Evolutionary conservation across 2,113 vertebrate species (phyloP).

Genomic region (Larimichthys polyactis): DNA sequence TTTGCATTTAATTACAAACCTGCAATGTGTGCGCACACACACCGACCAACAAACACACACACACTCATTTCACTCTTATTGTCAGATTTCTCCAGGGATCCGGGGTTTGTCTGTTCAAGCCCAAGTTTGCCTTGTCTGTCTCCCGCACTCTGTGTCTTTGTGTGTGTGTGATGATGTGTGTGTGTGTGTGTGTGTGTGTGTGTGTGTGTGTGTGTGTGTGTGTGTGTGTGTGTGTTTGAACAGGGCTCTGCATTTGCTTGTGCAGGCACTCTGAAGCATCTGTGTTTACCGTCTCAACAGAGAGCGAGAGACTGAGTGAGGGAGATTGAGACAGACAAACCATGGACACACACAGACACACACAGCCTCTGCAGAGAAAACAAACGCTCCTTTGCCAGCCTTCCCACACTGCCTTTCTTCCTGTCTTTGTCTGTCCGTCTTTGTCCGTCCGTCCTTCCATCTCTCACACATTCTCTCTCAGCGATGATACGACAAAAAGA

Average conservation of each 20-base stretch:
- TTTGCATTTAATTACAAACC: conserved; percentile 66
- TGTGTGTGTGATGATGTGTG: not conserved
- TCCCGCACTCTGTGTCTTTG: conserved; percentile 33
- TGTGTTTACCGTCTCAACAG: conserved; percentile 76
- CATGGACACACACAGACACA: too few species aligned
- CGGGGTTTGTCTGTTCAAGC: conserved; percentile 21
- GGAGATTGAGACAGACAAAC: conserved; percentile 62
- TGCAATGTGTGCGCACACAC: conserved; percentile 1
- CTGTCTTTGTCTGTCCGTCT: conserved; percentile 18
- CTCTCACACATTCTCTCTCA: conserved; percentile 1
- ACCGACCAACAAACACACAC: not conserved
- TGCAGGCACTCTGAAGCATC: conserved; percentile 68
- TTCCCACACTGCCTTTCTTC: conserved; percentile 42
- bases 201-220: conserved; percentile 35
- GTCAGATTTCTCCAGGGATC: conserved; percentile 56
- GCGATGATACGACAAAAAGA: not conserved
- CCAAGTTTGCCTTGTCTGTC: conserved; percentile 43
- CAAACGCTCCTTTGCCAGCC: conserved; percentile 67
- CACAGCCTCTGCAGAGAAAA: conserved; percentile 72
- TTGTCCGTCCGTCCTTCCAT: not conserved
- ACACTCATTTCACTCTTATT: conserved; percentile 39
- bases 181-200: too few species aligned
- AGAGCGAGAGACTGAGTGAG: conserved; percentile 46
- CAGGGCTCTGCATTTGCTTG: conserved; percentile 67
- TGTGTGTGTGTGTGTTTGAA: conserved; percentile 60